A percentile compares a stretch with the other conserved stretches of the same genome.
phyloP scores from a whole-genome alignment of 1,140 invertebrate species.

The Drosophila gunungcola region DNA sequence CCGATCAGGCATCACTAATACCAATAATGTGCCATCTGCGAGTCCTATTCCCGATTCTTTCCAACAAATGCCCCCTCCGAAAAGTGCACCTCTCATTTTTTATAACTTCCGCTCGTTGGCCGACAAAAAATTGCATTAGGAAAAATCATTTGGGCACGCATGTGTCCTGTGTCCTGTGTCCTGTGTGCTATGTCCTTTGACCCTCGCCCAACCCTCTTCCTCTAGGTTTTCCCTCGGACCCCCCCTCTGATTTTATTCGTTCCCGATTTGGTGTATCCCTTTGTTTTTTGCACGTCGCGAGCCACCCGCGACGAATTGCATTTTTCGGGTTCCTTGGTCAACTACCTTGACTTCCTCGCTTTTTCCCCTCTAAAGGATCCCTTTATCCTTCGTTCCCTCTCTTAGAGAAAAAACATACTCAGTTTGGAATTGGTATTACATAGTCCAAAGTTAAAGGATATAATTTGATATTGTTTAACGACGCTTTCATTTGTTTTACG shows the following conservation, averaged over 20 bases:
- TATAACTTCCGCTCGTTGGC: constrained; percentile 46
- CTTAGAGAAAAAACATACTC: neutral
- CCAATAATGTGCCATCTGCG: constrained; percentile 41
- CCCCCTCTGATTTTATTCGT: constrained; percentile 12
- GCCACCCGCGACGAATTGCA: constrained; percentile 65
- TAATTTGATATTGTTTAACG: no score
- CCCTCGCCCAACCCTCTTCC: constrained; percentile 6
- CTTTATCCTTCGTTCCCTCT: neutral
- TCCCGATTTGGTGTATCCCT: constrained; percentile 21
- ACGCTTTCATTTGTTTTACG: no score
- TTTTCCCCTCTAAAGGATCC: neutral
- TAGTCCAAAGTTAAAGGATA: no score
- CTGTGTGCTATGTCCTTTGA: constrained; percentile 6
- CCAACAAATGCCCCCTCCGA: neutral
- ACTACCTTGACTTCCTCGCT: constrained; percentile 17
- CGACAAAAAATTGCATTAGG: constrained; percentile 49
- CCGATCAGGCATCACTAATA: constrained; percentile 32
- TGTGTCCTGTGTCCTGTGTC: constrained; percentile 40
- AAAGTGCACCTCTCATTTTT: constrained; percentile 34
- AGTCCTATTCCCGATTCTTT: neutral
- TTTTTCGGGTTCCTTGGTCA: neutral
- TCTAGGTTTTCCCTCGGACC: neutral
- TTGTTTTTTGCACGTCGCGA: constrained; percentile 73
- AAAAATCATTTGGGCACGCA: constrained; percentile 59
- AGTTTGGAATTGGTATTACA: neutral